Base-by-base conservation (phyloP, 2,797 vertebrate species). In the Pagetopsis macropterus region DNA sequence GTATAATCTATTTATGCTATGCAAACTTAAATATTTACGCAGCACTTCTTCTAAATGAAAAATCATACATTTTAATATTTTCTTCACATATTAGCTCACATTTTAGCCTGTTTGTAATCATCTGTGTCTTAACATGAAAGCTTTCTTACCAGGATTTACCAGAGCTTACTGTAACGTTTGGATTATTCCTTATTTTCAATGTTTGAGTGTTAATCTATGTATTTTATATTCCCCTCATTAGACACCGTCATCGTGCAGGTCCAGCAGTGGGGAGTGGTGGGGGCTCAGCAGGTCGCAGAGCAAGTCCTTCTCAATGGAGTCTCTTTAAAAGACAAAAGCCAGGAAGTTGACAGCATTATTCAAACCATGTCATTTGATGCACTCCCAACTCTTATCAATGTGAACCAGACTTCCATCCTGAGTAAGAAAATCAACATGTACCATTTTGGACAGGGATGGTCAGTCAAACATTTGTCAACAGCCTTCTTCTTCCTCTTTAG, bases 291-390 rank as follows among this genome's bases (percentile, higher is more conserved):
- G 4, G 44, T 76, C 3, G 1, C 58, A 9, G 23, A 80, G 3
- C 88, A 81, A 54, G 88, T 93, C 16, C 72, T 91, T 19, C 60
- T 93, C 21, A 91, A 88, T 27, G 86, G 90, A 40, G 59, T 81
- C n/a, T 6, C 65, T 23, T 17, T 88, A 0, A 58, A 40, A 7
- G 27, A 23, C 43, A 49, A 63, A 49, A 86, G 52, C 56, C 72
- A 55, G 49, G 72, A 91, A 60, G 55, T 88, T 21, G 70, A 74
- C 21, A 41, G 11, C 13, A 78, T 90, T 9, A 37, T 92, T 51
- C 55, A 80, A 54, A 68, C n/a, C 23, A 59, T 90, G 19, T 78
- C 67, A 13, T 12, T 65, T 11, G 84, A 83, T 61, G 9, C 70
- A 3, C 48, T 68, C 11, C 71, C 51, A 15, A 1, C 33, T 44